phyloP scores from a whole-genome alignment of 2,888 invertebrate genomes.

The Diaperis boleti region DNA sequence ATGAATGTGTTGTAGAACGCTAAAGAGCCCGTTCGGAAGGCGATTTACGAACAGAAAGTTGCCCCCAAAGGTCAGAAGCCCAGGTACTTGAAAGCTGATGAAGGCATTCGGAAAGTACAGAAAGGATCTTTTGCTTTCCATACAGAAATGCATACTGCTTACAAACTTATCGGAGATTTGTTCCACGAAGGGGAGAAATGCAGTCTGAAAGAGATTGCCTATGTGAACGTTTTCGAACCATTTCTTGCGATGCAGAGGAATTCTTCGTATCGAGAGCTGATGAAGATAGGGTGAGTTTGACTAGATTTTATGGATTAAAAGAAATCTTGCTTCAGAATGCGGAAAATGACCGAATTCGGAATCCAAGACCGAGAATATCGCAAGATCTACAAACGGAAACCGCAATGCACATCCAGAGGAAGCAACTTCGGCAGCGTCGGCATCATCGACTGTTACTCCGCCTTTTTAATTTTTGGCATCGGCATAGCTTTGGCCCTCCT shows the following conservation, averaged over 20 bases:
- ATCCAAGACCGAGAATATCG: conserved; percentile 43
- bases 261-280: conserved; percentile 69
- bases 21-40: conserved; percentile 72
- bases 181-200: conserved; percentile 80
- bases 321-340: neutral
- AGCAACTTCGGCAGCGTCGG: conserved; percentile 49
- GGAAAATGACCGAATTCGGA: conserved; percentile 45
- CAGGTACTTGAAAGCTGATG: conserved; percentile 71
- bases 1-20: conserved; percentile 69
- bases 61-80: conserved; percentile 71
- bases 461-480: conserved; percentile 45
- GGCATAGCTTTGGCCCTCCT: conserved; percentile 40
- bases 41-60: conserved; percentile 74
- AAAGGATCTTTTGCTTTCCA: conserved; percentile 77
- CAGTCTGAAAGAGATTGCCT: conserved; percentile 73
- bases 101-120: conserved; percentile 72
- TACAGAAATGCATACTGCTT: conserved; percentile 75
- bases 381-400: conserved; percentile 47
- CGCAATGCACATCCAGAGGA: conserved; percentile 42
- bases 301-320: neutral
- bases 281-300: conserved; percentile 69
- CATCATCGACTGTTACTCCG: conserved; percentile 49
- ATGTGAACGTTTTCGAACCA: conserved; percentile 69
- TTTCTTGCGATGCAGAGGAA: conserved; percentile 70
- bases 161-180: conserved; percentile 75